Base-by-base conservation (phyloP, 2,797 vertebrate genomes). In the Poeciliopsis paucimaculata region DNA sequence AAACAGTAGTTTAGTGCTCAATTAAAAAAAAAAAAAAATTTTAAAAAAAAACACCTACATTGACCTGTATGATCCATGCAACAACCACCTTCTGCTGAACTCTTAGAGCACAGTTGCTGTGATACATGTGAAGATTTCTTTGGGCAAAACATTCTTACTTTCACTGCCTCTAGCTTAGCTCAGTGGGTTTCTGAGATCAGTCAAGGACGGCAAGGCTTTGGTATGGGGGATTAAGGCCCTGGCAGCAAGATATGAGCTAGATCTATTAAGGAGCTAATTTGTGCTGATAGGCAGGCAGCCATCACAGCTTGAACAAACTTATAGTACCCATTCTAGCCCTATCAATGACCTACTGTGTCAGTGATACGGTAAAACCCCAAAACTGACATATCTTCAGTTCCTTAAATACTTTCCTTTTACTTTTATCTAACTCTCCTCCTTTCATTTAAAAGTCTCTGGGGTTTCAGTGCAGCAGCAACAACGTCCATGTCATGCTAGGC, bases 131-230 rank as follows among this genome's bases (percentile, higher is more conserved):
- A 72, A 81, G 84, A 84, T 85, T 23, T 78, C 84, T 80, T 66
- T 47, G 55, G 82, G 86, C 78, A 82, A 76, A 82, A 87, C 82
- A 86, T 87, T 82, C 88, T 71, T 77, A 87, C 87, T 81, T 87
- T 77, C 75, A 75, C 84, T 34, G 78, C 82, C 72, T 39, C 55
- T 23, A 84, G 87, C 86, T 91, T 82, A 90, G 88, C 72, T 64
- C 75, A 80, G 75, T 80, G 72, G 86, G 86, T 85, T 87, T 79
- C 84, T 84, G 86, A 90, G 89, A 89, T 94, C 90, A 91, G 89
- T 88, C 87, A 76, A 84, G 88, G 89, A 90, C 84, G 90, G 81
- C 70, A 60, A 78, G 86, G 91, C 90, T 94, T 93, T 91, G 88
- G 87, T 82, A 79, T 73, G 53, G 78, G 43, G 89, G 93, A 95